Percentiles rank a stretch among this genome's conserved stretches.
Conservation (phyloP, 1,140 invertebrate genomes). For the Lepidurus couesii region DNA sequence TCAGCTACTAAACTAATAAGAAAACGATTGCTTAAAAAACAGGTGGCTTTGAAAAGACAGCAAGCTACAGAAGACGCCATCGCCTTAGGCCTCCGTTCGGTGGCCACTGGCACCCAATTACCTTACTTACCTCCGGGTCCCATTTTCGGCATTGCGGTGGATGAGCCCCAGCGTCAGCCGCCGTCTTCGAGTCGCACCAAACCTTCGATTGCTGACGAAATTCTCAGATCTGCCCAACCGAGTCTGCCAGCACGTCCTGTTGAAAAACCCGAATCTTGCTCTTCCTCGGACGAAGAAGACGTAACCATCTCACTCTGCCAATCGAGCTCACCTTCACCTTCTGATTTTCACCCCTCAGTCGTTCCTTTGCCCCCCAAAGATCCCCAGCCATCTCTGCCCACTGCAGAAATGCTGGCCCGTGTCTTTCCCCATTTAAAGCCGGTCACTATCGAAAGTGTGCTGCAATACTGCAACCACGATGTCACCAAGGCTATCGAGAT, state of each 20-base stretch:
- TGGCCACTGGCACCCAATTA: conserved; percentile 72
- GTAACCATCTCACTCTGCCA: neutral
- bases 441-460: conserved; percentile 76
- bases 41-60: conserved; percentile 94
- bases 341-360: neutral
- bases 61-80: conserved; percentile 97
- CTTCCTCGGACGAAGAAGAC: neutral
- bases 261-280: neutral
- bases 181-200: neutral
- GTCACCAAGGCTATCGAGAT: conserved; percentile 71
- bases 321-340: neutral
- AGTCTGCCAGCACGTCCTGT: neutral
- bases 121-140: conserved; percentile 81
- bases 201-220: neutral
- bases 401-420: conserved; percentile 71
- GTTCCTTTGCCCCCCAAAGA: neutral
- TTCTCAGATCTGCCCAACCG: neutral
- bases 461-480: conserved; percentile 78
- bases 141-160: conserved; percentile 63
- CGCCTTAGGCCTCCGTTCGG: conserved; percentile 83
- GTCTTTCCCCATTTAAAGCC: conserved; percentile 78
- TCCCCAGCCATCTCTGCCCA: conserved; percentile 50
- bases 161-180: conserved; percentile 50
- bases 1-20: neutral
- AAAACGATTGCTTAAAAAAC: conserved; percentile 29